Evolutionary conservation across 2,888 invertebrate genomes (phyloP), one percentile per base, ranked within the genome.

Genomic region (Lycocerus yunnanus): DNA sequence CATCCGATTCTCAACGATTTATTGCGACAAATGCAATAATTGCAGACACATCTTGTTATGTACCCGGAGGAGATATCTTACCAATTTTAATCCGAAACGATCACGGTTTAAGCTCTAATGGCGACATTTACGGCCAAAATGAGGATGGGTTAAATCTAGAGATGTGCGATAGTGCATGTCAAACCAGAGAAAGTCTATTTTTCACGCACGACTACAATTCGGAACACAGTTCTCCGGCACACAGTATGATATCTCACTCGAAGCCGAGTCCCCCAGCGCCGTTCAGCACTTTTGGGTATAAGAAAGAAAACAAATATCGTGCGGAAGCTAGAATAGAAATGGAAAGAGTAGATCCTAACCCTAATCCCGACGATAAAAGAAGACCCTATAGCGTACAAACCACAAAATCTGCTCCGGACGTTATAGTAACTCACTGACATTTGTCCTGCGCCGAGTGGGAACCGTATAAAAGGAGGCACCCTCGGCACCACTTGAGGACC

Each of bases 351-450:
- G 80, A 75, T 58, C 69, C 75, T 16, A 76, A 78, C 63, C 71
- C 78, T 27, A 76, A 78, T 68, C 72, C 77, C 63, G 82, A 82
- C 58, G 82, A 82, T 58, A 82, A 81, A 81, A 88, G 91, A 60
- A 88, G 93, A 68, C 93, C 94, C 65, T 94, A 93, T 87, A 94
- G 95, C 87, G 92, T 92, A 74, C 93, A 95, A 85, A 95, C 95
- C 72, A 95, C 95, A 74, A 94, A 95, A 83, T 95, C 96, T 72
- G 96, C 96, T 1, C 96, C 96, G 67, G 96, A 96, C 87, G 96
- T 96, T 83, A 95, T 96, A 84, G 95, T 95, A 83, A 93, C 93
- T 77, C 93, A 93, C 91, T 93, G 92, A 93, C 92, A 91, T 82
- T 86, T 88, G 88, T 82, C 92, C 91, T 90, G 90, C 89, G 92